phyloP scores from a whole-genome alignment of 2,113 vertebrate species.

The Aspiorhynchus laticeps region DNA sequence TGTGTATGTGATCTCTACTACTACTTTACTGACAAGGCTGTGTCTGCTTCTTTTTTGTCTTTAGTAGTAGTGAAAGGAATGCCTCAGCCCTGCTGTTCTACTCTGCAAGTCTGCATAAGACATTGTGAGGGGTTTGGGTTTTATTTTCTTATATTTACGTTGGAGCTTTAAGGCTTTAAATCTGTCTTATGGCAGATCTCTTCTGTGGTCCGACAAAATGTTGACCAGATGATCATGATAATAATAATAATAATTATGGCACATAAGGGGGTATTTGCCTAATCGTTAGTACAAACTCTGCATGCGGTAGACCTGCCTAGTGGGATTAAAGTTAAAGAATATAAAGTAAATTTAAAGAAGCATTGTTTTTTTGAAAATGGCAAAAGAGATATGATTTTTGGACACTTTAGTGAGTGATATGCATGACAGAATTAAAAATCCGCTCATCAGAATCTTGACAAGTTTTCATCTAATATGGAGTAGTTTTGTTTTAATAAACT shows the following conservation, averaged over 20 bases:
- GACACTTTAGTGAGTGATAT: not conserved
- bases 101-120: not conserved
- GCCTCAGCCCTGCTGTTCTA: not conserved
- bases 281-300: not conserved
- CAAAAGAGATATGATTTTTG: not conserved
- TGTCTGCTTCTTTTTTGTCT: not conserved
- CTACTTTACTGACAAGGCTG: slow-evolving; percentile 9
- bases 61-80: not conserved
- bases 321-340: not conserved
- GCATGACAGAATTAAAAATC: not conserved
- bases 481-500: not conserved
- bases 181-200: not conserved
- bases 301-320: not conserved
- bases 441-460: not conserved
- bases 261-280: not conserved
- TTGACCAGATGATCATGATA: not conserved
- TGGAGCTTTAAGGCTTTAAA: not conserved
- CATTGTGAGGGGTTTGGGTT: not conserved
- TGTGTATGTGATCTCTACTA: slow-evolving; percentile 6
- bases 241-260: not conserved
- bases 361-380: not conserved
- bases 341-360: not conserved
- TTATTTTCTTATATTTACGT: not conserved
- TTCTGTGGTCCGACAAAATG: not conserved
- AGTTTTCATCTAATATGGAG: not conserved